These are phyloP conservation scores for Trissolcus japonicus DNA, from an alignment of 2,888 invertebrate genomes.

Conservation along the genomic window DNA sequence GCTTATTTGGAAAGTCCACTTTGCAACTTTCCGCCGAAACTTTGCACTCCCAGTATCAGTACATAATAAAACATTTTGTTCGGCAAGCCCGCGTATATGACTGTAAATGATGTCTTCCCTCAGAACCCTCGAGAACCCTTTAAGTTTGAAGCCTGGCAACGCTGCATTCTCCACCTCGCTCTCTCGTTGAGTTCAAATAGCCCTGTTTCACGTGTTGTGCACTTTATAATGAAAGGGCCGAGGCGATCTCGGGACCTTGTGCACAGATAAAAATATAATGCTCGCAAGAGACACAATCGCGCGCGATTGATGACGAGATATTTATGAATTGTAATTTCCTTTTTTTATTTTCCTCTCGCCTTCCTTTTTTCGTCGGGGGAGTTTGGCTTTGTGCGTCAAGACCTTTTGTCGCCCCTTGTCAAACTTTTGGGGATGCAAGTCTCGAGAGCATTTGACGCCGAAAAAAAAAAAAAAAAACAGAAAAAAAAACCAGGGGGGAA, in stretches of 20 bases:
- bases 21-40: constrained; percentile 9
- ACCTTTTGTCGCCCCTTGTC: constrained; percentile 38
- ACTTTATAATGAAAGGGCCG: constrained; percentile 38
- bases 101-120: constrained; percentile 40
- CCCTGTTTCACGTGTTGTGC: constrained; percentile 38
- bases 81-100: constrained; percentile 9
- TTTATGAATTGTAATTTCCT: constrained; percentile 32
- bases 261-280: constrained; percentile 33
- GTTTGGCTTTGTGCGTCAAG: constrained; percentile 25
- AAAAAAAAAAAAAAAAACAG: neutral
- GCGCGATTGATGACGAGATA: constrained; percentile 38
- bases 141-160: constrained; percentile 53
- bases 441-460: constrained; percentile 33
- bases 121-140: constrained; percentile 42
- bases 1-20: constrained; percentile 4
- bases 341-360: constrained; percentile 6
- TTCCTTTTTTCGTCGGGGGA: constrained; percentile 29
- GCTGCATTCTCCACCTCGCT: constrained; percentile 33
- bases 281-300: constrained; percentile 40
- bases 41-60: neutral
- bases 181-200: constrained; percentile 30
- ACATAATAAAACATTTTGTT: constrained; percentile 5
- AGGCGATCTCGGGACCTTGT: constrained; percentile 39
- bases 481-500: neutral
- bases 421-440: constrained; percentile 35